These are phyloP conservation scores for Trichoplusia ni DNA, from an alignment of 1,140 invertebrate genomes.

Conservation along the genomic window DNA sequence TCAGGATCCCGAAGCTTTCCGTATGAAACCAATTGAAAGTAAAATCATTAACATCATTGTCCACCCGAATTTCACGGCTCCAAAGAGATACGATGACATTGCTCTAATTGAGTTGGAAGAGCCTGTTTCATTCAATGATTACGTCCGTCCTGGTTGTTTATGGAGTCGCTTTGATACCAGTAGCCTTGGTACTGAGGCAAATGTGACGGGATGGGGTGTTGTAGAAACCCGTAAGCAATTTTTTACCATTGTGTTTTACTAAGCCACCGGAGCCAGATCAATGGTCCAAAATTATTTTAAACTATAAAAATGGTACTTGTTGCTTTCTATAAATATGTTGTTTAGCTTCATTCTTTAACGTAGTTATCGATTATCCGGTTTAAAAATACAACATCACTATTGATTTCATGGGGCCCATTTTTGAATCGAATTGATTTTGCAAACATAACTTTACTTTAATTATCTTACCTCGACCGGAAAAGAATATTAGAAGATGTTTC, in stretches of 20 bases:
- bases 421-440: too few species aligned
- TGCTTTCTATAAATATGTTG: too few species aligned
- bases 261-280: too few species aligned
- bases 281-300: background rate
- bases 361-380: too few species aligned
- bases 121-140: constrained; percentile 30
- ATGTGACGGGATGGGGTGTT: constrained; percentile 51
- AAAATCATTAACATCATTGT: constrained; percentile 61
- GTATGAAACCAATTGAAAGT: constrained; percentile 13
- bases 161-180: constrained; percentile 36
- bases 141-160: constrained; percentile 50
- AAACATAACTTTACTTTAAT: too few species aligned
- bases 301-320: too few species aligned
- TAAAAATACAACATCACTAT: too few species aligned
- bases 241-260: background rate
- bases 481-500: too few species aligned
- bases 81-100: constrained; percentile 76
- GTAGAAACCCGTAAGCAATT: constrained; percentile 31
- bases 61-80: constrained; percentile 76
- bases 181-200: constrained; percentile 28
- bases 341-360: too few species aligned
- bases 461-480: too few species aligned
- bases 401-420: too few species aligned
- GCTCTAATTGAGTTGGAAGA: constrained; percentile 62
- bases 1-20: background rate